Evolutionary conservation across 92 coral and sea anemone genomes (phyloP), one percentile per base, ranked within the genome.

Genomic region (Palythoa grandis): DNA sequence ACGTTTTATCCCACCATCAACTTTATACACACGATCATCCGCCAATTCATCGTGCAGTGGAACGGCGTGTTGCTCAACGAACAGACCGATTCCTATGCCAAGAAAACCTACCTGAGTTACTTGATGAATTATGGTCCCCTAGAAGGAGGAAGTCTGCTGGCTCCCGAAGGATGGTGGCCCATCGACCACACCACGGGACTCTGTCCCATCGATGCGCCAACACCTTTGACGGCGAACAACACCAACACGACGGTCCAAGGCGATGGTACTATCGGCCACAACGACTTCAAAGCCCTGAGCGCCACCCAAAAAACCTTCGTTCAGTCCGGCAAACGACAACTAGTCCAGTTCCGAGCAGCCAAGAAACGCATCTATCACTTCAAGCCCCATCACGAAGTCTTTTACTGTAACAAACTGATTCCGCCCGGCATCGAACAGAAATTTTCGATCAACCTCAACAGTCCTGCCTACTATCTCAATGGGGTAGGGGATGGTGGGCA

Each of bases 401-500:
- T 74, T n/a, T 74, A 74, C 78, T 12, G 57, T 40, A 40, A 74
- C 78, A 74, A 74, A 47, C 5, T 74, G 13, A 40, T 74, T 0
- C 79, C 79, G n/a, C 79, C 61, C 17, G 79, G 79, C 61, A 20
- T 74, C 61, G 79, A 74, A 19, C 79, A 74, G 63, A 74, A 74
- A 50, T 74, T 43, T 16, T 2, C 23, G 2, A 47, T 73, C 43
- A 37, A 73, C 13, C 50, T 76, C 47, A 38, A 76, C 3, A 8
- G 2, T 1, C 17, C 82, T 0, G 3, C 2, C 20, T 76, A 50
- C 24, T 76, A 52, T 9, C 11, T 76, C 39, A 76, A 76, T 76
- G 66, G 66, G 1, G 7, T 15, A 4, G 66, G 79, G 19, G 11
- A 5, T 6, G 23, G 4, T 22, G 79, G 40, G 35, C 25, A 20